phyloP scores from a whole-genome alignment of 2,888 invertebrate species.

The Meiosimyza platycephala region DNA sequence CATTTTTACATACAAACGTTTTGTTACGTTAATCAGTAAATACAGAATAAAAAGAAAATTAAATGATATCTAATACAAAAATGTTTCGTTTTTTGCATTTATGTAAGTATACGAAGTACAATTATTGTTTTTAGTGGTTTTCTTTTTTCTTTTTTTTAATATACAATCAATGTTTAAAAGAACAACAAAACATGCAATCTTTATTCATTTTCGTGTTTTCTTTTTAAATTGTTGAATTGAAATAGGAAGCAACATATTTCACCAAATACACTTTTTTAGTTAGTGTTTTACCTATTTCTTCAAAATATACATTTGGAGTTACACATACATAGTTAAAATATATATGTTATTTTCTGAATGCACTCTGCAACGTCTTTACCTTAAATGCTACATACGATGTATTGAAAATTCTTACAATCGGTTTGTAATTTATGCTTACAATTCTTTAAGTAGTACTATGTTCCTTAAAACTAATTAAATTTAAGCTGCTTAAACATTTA shows the following conservation, averaged over 20 bases:
- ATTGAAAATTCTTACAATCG: slow-evolving; percentile 21
- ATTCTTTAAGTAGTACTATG: not conserved
- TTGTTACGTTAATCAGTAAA: too few relatives aligned
- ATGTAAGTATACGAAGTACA: not conserved
- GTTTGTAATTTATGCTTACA: slow-evolving; percentile 20
- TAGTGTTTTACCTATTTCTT: slow-evolving; percentile 20
- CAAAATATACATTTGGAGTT: slow-evolving; percentile 15
- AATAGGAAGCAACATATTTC: slow-evolving; percentile 31
- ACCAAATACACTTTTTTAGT: slow-evolving; percentile 15
- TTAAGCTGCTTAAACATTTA: slow-evolving; percentile 10
- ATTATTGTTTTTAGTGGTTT: not conserved
- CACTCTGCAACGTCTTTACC: not conserved
- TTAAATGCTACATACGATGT: slow-evolving; percentile 23
- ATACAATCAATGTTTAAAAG: slow-evolving; percentile 13
- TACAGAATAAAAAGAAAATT: too few relatives aligned
- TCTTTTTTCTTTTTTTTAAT: not conserved
- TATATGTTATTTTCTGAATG: too few relatives aligned
- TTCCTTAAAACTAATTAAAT: slow-evolving; percentile 17
- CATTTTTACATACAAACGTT: too few relatives aligned
- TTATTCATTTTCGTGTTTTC: not conserved
- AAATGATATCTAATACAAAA: too few relatives aligned
- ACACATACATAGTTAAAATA: not conserved
- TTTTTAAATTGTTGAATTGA: slow-evolving; percentile 8
- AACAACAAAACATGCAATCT: slow-evolving; percentile 8
- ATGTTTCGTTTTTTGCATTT: not conserved